Evolutionary conservation across 2,113 vertebrate species (phyloP).

Genomic region (Variabilichromis moorii): DNA sequence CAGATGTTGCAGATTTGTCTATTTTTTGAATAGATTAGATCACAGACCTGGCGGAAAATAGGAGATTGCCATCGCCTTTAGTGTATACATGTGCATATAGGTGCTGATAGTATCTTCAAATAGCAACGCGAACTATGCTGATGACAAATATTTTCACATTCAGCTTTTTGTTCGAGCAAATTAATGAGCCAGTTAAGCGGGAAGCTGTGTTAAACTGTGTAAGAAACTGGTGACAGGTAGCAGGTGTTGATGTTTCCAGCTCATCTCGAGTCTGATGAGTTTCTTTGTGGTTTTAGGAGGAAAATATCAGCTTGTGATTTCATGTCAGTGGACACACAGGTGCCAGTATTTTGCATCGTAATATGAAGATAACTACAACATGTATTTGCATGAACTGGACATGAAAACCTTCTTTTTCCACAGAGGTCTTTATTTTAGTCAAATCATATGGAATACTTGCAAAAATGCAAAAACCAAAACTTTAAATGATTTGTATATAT

Average conservation of each 20-base stretch:
- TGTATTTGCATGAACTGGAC: neutral
- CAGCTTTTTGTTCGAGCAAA: neutral
- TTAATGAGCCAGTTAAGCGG: neutral
- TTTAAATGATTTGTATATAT: neutral
- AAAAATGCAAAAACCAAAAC: neutral
- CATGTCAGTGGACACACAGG: neutral
- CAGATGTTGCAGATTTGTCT: neutral
- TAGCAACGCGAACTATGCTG: neutral
- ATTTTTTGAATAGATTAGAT: neutral
- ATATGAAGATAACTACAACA: neutral
- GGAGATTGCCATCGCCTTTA: neutral
- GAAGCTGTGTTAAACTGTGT: neutral
- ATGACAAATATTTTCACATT: neutral
- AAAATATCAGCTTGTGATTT: neutral
- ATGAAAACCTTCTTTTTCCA: neutral
- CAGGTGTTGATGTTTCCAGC: neutral
- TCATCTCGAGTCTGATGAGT: neutral
- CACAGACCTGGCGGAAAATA: neutral
- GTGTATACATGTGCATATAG: neutral
- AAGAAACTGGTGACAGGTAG: neutral
- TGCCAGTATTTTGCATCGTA: neutral
- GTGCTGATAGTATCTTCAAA: neutral
- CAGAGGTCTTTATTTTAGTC: neutral
- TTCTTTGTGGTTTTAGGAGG: neutral
- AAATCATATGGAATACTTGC: neutral